Evolutionary conservation across 2,797 vertebrate species (phyloP).

Genomic region (Tapirus indicus): DNA sequence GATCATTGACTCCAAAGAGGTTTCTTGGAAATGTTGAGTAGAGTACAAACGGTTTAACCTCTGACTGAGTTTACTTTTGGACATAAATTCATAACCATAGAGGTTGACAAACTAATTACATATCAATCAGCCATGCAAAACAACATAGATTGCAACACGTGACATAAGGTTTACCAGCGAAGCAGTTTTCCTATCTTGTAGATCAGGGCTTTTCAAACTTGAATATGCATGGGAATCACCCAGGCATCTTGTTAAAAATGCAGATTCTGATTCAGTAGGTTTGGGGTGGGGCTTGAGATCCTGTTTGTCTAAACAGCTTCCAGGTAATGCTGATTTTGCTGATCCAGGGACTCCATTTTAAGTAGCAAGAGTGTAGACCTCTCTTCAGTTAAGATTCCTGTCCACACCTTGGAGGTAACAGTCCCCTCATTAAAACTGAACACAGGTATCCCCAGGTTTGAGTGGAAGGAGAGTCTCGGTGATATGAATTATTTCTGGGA

Average conservation of each 20-base stretch:
- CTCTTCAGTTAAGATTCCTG: background rate
- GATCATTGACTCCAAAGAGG: background rate
- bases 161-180: background rate
- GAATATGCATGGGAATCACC: background rate
- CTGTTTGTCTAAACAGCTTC: slow-evolving; percentile 6
- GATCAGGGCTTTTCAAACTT: slow-evolving; percentile 44
- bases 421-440: background rate
- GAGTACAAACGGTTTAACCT: slow-evolving; percentile 9
- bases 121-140: background rate
- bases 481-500: slow-evolving; percentile 2
- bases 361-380: background rate
- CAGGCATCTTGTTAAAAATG: slow-evolving; percentile 35
- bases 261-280: slow-evolving; percentile 7
- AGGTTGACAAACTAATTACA: background rate
- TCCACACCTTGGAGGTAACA: background rate
- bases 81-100: background rate
- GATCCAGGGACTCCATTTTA: background rate
- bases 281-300: background rate
- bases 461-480: background rate
- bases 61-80: slow-evolving; percentile 42
- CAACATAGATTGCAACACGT: background rate
- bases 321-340: background rate
- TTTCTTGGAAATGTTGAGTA: slow-evolving; percentile 51
- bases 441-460: background rate
- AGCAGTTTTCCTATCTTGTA: slow-evolving; percentile 33